Base-by-base conservation (phyloP, 2,113 vertebrate species). In the Promerops cafer region DNA sequence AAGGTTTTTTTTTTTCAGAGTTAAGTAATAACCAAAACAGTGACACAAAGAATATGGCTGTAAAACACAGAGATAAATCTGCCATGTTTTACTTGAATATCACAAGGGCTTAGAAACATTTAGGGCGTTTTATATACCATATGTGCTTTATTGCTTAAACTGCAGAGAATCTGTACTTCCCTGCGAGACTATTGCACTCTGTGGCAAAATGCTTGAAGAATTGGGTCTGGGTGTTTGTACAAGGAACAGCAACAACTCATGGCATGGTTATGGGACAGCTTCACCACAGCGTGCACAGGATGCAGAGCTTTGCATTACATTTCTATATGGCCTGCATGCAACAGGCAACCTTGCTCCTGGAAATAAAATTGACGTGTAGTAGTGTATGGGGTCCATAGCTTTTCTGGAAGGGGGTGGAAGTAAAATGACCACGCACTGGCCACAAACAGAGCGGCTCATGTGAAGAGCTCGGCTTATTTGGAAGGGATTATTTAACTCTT, bases 61-160 rank as follows among this genome's bases (percentile, higher is more conserved):
- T 78, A 84, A 94, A 95, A 60, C 37, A 52, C 20, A 35, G 79
- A 65, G 63, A 66, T 87, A 91, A 93, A 89, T 89, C 69, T 84
- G 69, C 61, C 53, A 4, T 89, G 57, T 91, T 94, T 87, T 76
- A 44, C 69, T 75, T 82, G 65, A 80, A 20, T 87, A 68, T 86
- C 78, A 52, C 56, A 75, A 66, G 26, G 57, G 39, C 59, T 94
- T 83, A 61, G 39, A 77, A 63, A 24, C 2, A 0, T 50, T 79
- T 61, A 68, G 65, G 27, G 15, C 8, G 6, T 84, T 85, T 96
- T 84, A 89, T 89, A 72, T 24, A 19, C 81, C 83, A 57, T 65
- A 85, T 95, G 91, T 82, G 45, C 84, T 89, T 94, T 89, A 79
- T 91, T 84, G 78, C 84, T 91, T 87, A 60, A 96, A 65, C 84